These are phyloP conservation scores for Vidua chalybeata DNA, from an alignment of 2,113 vertebrate genomes.

Conservation along the genomic window DNA sequence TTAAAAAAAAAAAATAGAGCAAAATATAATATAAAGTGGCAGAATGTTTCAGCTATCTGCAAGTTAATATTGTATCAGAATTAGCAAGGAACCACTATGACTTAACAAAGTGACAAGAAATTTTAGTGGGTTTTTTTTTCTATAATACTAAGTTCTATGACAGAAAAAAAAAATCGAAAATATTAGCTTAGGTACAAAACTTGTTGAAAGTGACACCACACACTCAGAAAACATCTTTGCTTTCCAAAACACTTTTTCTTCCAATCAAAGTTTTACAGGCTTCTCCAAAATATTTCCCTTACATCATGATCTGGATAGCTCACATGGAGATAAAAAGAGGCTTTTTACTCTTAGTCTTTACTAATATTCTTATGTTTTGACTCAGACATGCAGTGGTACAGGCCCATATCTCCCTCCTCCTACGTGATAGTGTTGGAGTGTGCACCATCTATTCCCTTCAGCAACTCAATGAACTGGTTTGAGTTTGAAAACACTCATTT, in stretches of 20 bases:
- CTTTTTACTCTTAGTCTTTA: not conserved
- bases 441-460: not conserved
- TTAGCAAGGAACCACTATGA: not conserved
- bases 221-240: not conserved
- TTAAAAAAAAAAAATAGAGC: not conserved
- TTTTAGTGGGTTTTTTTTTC: not conserved
- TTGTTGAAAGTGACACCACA: not conserved
- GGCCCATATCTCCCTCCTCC: not conserved
- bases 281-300: not conserved
- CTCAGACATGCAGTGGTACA: not conserved
- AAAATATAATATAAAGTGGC: not conserved
- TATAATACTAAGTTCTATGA: not conserved
- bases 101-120: not conserved
- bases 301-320: not conserved
- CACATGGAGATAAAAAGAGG: not conserved
- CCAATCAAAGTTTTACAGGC: not conserved
- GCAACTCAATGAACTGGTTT: not conserved
- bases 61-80: not conserved
- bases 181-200: not conserved
- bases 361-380: not conserved
- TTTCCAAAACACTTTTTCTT: not conserved
- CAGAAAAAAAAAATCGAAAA: not conserved
- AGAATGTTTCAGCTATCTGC: not conserved
- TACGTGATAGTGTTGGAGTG: not conserved
- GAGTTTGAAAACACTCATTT: not conserved